Conservation (phyloP, 2,113 vertebrate species). For the Alces alces region DNA sequence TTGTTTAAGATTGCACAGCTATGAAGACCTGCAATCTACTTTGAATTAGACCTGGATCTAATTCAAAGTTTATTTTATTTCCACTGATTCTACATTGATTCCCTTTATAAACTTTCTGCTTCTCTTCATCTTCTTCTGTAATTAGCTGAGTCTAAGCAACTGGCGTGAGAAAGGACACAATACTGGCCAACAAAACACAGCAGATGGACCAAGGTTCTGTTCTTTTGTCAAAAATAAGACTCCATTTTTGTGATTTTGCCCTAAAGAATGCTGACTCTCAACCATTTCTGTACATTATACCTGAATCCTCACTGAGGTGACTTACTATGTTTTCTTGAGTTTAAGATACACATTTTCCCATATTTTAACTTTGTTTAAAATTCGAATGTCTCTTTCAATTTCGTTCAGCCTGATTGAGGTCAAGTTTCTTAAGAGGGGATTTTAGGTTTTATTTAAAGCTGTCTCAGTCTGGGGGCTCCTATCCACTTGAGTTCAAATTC, state of each 20-base stretch:
- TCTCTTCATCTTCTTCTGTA: conserved; percentile 35
- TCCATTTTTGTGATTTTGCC: conserved; percentile 38
- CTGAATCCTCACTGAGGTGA: neutral
- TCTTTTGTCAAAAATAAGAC: conserved; percentile 29
- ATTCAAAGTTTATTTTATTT: conserved; percentile 5
- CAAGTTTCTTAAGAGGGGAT: neutral
- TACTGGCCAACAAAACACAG: conserved; percentile 26
- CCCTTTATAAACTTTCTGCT: neutral
- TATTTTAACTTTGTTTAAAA: conserved; percentile 3
- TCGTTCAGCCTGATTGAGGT: neutral
- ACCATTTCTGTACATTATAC: neutral
- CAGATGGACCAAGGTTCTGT: conserved; percentile 49
- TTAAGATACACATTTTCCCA: neutral
- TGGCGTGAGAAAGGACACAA: conserved; percentile 17
- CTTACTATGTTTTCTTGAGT: neutral
- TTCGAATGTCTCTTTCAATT: neutral
- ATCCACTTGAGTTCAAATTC: neutral
- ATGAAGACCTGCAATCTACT: neutral
- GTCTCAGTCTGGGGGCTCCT: neutral
- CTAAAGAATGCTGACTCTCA: conserved; percentile 9
- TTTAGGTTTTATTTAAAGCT: neutral
- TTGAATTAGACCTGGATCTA: neutral
- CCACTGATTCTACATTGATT: neutral
- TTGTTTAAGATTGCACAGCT: neutral
- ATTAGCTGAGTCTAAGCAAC: conserved; percentile 35